Percentiles rank a stretch among this genome's conserved stretches.
phyloP scores from a whole-genome alignment of 1,140 invertebrate species.

The Nephila pilipes region DNA sequence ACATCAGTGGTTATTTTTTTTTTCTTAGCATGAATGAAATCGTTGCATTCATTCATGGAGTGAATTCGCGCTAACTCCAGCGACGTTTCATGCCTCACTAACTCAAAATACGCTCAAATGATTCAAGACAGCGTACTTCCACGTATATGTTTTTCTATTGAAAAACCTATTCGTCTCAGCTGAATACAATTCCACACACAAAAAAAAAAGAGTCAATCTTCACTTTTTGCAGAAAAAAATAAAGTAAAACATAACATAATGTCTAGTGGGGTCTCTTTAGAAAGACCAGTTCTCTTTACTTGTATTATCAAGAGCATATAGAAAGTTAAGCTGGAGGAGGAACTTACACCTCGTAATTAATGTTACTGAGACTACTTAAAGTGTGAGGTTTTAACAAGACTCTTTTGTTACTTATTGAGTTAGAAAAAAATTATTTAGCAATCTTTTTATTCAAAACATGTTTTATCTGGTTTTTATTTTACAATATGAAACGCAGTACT shows the following conservation, averaged over 20 bases:
- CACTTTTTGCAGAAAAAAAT: slow-evolving; percentile 30
- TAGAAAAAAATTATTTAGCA: no score
- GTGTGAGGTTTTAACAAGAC: no score
- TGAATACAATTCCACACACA: slow-evolving; percentile 40
- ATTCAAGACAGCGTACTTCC: slow-evolving; percentile 48
- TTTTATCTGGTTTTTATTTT: no score
- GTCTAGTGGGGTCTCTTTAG: not conserved
- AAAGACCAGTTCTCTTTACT: no score
- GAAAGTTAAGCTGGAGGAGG: no score
- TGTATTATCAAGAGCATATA: no score
- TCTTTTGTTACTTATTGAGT: no score
- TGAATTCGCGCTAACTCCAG: slow-evolving; percentile 44
- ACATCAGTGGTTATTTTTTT: slow-evolving; percentile 32
- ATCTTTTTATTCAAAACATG: no score
- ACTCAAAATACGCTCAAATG: slow-evolving; percentile 53
- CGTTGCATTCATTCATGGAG: slow-evolving; percentile 48
- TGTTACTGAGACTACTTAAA: no score
- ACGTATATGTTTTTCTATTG: slow-evolving; percentile 47
- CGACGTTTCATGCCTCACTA: slow-evolving; percentile 57
- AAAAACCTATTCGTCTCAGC: slow-evolving; percentile 48
- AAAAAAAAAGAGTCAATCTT: slow-evolving; percentile 26
- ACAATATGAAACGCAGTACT: no score
- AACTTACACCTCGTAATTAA: no score
- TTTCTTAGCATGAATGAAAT: slow-evolving; percentile 54
- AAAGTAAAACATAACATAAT: slow-evolving; percentile 37